Conservation (phyloP, 92 coral and sea anemone species). For the Porites lobata region DNA sequence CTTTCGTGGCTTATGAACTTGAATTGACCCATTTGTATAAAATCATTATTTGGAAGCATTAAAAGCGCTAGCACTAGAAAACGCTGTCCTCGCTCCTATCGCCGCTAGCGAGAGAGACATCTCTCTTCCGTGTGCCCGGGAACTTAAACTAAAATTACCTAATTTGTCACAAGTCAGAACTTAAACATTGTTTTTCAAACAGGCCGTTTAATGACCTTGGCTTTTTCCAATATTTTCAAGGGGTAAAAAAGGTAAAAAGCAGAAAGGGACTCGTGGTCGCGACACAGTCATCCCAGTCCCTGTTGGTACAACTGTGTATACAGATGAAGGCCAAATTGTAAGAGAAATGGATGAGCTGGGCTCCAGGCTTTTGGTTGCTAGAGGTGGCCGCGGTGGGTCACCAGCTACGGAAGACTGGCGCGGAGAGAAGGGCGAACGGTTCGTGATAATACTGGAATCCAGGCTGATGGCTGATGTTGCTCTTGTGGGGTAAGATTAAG, state of each 20-base stretch:
- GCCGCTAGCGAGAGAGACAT: too few relatives aligned
- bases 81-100: too few relatives aligned
- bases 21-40: too few relatives aligned
- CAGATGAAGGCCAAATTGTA: conserved; percentile 84
- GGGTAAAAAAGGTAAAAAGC: conserved; percentile 60
- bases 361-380: conserved; percentile 83
- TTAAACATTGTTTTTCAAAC: too few relatives aligned
- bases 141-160: too few relatives aligned
- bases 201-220: background rate
- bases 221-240: background rate
- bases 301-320: conserved; percentile 86
- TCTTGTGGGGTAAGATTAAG: conserved; percentile 78
- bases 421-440: conserved; percentile 90
- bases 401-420: conserved; percentile 86
- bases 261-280: conserved; percentile 86
- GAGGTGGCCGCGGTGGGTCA: conserved; percentile 96
- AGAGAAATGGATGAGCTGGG: conserved; percentile 86
- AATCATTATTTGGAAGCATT: too few relatives aligned
- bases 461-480: conserved; percentile 93
- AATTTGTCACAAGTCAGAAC: too few relatives aligned
- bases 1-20: too few relatives aligned
- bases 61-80: too few relatives aligned
- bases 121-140: too few relatives aligned
- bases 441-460: conserved; percentile 80
- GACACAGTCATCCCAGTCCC: conserved; percentile 93